A percentile compares a stretch with the other conserved stretches of the same genome.
Evolutionary conservation across 2,113 vertebrate species (phyloP).

Genomic region (Haplochromis vanheusdeni): DNA sequence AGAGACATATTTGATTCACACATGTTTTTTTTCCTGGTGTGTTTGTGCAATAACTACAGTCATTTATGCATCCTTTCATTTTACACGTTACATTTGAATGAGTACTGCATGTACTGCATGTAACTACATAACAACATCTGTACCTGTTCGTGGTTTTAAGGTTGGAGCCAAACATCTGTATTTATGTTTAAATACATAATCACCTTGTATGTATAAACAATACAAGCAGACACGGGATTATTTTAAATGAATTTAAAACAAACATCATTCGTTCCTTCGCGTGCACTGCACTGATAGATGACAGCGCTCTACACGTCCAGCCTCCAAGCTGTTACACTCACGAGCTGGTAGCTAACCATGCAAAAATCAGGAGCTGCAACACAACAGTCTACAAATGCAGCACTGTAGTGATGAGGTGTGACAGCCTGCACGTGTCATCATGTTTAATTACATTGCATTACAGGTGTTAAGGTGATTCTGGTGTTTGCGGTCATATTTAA

Average conservation of each 20-base stretch:
- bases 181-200: background rate
- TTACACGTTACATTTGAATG: rapidly evolving
- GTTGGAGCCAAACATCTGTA: background rate
- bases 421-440: background rate
- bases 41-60: background rate
- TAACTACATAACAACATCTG: background rate
- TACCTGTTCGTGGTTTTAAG: background rate
- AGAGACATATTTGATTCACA: background rate
- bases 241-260: background rate
- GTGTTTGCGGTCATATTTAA: background rate
- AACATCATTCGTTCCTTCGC: background rate
- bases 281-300: background rate
- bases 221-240: background rate
- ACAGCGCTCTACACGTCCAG: background rate
- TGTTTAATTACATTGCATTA: background rate
- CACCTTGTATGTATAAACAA: background rate
- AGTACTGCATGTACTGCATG: background rate
- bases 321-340: background rate
- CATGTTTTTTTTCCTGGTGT: background rate
- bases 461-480: background rate
- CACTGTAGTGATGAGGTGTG: too few species aligned
- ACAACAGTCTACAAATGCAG: background rate
- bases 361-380: background rate
- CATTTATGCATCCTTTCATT: background rate
- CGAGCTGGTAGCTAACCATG: background rate